Conservation (phyloP, 2,888 invertebrate species). For the Thymelicus lineola region DNA sequence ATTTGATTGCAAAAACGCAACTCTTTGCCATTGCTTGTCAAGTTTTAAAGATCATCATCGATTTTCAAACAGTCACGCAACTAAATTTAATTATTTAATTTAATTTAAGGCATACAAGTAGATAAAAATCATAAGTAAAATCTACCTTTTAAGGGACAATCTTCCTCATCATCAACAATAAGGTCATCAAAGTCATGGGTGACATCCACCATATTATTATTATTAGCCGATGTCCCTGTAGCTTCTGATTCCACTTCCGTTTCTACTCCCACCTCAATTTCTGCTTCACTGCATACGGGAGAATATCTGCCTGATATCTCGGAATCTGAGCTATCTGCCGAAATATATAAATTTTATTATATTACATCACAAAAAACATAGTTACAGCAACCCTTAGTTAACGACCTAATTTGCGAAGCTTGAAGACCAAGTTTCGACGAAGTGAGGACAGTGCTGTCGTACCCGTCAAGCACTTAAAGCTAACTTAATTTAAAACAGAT, state of each 20-base stretch:
- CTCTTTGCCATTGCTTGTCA: no score
- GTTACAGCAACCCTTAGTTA: background rate
- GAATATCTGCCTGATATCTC: conserved; percentile 87
- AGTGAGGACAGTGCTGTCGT: no score
- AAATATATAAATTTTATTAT: conserved; percentile 3
- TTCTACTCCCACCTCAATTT: conserved; percentile 39
- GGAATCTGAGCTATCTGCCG: conserved; percentile 80
- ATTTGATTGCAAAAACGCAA: no score
- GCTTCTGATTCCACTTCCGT: conserved; percentile 57
- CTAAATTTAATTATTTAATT: no score
- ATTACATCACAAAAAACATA: background rate
- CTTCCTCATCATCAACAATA: conserved; percentile 72
- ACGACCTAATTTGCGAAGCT: no score
- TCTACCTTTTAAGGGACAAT: conserved; percentile 61
- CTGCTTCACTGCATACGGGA: conserved; percentile 85
- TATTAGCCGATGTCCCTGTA: conserved; percentile 1
- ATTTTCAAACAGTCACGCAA: no score
- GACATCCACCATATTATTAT: conserved; percentile 50
- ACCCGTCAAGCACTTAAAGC: no score
- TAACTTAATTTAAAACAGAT: no score
- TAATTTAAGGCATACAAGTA: no score
- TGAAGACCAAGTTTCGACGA: no score
- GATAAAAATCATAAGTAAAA: background rate
- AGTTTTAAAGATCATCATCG: no score
- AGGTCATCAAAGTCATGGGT: conserved; percentile 75